Conservation (phyloP, 2,797 vertebrate species). For the Parauchenoglanis punctatus region DNA sequence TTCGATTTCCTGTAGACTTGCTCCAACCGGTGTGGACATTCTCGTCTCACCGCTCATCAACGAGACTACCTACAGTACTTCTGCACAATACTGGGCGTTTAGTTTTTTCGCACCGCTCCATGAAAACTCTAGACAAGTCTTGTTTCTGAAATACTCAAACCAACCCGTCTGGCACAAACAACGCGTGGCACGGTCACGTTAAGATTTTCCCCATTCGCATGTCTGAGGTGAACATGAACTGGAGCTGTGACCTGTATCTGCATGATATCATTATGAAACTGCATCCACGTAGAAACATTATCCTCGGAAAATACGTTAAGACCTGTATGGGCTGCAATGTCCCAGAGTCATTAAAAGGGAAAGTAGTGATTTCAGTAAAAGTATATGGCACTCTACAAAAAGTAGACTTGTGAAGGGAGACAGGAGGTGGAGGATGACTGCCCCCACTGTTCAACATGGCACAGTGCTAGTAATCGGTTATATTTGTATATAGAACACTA, state of each 20-base stretch:
- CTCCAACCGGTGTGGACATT: not conserved
- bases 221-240: not conserved
- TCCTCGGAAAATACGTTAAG: not conserved
- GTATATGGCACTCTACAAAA: not conserved
- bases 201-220: not conserved
- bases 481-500: not conserved
- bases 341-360: not conserved
- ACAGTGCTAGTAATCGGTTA: constrained; percentile 16
- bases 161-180: not conserved
- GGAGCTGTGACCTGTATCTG: not conserved
- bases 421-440: constrained; percentile 1
- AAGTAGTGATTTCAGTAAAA: not conserved
- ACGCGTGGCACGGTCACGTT: not conserved
- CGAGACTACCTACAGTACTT: not conserved
- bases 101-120: too few relatives aligned
- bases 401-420: not conserved
- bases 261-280: not conserved
- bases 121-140: not conserved
- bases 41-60: not conserved
- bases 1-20: not conserved
- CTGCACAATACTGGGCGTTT: not conserved
- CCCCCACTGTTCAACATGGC: constrained; percentile 26
- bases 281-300: not conserved
- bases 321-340: not conserved
- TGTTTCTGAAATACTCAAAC: not conserved